phyloP scores from a whole-genome alignment of 2,113 vertebrate genomes.

The Synchiropus splendidus region DNA sequence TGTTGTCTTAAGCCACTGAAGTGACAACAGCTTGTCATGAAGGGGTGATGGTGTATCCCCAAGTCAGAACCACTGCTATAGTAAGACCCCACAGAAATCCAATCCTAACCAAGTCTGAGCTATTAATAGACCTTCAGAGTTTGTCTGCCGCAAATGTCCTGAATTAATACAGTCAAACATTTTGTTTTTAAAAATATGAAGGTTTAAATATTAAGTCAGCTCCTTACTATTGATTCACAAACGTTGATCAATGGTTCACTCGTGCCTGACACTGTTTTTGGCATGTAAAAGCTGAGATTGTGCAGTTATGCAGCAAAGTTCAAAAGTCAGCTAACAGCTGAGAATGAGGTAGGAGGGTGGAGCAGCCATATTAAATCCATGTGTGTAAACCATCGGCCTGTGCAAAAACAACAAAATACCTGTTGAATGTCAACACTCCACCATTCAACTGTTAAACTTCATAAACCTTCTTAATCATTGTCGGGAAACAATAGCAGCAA shows the following conservation, averaged over 20 bases:
- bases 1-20: too few species aligned
- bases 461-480: slow-evolving; percentile 4
- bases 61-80: too few species aligned
- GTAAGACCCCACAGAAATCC: too few species aligned
- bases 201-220: slow-evolving; percentile 3
- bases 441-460: slow-evolving; percentile 6
- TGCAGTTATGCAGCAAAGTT: slow-evolving; percentile 13
- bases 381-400: background rate
- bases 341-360: slow-evolving; percentile 2
- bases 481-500: background rate
- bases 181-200: slow-evolving; percentile 13
- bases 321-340: slow-evolving; percentile 31
- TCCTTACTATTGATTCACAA: background rate
- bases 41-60: too few species aligned
- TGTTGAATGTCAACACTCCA: background rate
- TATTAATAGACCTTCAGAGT: too few species aligned
- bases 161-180: too few species aligned
- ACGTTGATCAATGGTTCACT: slow-evolving; percentile 4
- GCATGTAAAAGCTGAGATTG: background rate
- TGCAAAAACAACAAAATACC: too few species aligned
- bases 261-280: background rate
- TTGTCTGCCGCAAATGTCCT: too few species aligned
- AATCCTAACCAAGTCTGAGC: too few species aligned
- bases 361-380: background rate
- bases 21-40: too few species aligned